phyloP scores from a whole-genome alignment of 1,140 invertebrate species.

The Drosophila asahinai region DNA sequence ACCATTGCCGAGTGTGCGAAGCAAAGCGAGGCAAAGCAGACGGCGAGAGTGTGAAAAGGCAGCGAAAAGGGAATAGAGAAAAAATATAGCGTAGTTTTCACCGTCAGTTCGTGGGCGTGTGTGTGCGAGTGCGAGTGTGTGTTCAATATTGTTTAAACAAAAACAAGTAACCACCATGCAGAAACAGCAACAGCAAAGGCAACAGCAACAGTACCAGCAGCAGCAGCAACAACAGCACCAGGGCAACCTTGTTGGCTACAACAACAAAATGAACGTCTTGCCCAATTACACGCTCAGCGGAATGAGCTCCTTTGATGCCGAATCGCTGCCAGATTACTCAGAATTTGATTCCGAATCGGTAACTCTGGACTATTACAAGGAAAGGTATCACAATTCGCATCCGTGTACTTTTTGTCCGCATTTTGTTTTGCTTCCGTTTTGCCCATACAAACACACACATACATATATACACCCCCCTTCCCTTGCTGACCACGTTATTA shows the following conservation, averaged over 20 bases:
- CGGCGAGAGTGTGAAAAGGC: constrained; percentile 62
- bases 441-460: constrained; percentile 5
- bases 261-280: constrained; percentile 71
- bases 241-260: constrained; percentile 63
- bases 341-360: constrained; percentile 87
- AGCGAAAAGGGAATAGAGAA: constrained; percentile 78
- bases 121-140: constrained; percentile 24
- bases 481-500: constrained; percentile 30
- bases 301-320: constrained; percentile 86
- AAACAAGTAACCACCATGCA: constrained; percentile 53
- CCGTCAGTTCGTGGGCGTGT: constrained; percentile 34
- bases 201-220: constrained; percentile 38
- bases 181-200: constrained; percentile 29
- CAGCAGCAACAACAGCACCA: constrained; percentile 56
- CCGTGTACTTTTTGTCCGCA: constrained; percentile 35
- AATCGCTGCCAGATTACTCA: constrained; percentile 87
- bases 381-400: constrained; percentile 83
- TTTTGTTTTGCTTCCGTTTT: constrained; percentile 75
- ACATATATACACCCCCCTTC: neutral
- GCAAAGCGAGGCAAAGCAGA: constrained; percentile 27
- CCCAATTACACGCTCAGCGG: constrained; percentile 84
- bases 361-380: constrained; percentile 86
- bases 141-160: constrained; percentile 47
- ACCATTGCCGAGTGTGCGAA: constrained; percentile 27
- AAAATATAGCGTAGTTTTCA: constrained; percentile 59